Conservation (phyloP, 2,888 invertebrate genomes). For the Electrophaes corylata region DNA sequence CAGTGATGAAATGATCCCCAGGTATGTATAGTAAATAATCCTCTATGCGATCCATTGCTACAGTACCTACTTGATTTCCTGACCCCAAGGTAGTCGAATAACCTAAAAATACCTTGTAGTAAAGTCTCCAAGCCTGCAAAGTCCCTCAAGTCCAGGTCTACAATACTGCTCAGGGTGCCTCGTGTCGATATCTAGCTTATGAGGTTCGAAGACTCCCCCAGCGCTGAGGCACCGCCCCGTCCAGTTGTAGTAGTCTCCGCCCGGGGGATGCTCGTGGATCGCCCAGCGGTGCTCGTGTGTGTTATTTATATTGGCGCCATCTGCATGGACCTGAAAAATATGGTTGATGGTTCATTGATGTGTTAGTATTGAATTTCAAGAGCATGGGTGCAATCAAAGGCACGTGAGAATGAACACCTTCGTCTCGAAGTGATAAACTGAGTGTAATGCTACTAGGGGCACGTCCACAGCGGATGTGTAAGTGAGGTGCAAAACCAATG, state of each 20-base stretch:
- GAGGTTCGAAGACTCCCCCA: conserved; percentile 90
- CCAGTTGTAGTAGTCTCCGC: conserved; percentile 96
- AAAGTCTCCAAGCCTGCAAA: conserved; percentile 91
- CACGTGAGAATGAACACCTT: no score
- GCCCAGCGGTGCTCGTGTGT: conserved; percentile 92
- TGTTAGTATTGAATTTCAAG: background rate
- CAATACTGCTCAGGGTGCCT: conserved; percentile 85
- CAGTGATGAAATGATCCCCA: no score
- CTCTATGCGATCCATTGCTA: no score
- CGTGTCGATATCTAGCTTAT: conserved; percentile 86
- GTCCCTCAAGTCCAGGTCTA: conserved; percentile 79
- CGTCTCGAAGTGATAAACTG: no score
- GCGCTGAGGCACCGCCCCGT: conserved; percentile 92
- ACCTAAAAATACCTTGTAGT: conserved; percentile 82
- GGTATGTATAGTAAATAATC: no score
- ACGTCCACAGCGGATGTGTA: no score
- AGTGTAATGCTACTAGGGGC: no score
- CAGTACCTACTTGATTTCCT: no score
- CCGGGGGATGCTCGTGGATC: conserved; percentile 90
- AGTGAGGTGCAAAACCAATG: no score
- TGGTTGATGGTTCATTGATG: background rate
- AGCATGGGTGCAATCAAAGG: no score
- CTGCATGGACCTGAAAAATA: conserved; percentile 89
- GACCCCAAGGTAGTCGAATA: no score
- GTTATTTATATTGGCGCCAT: conserved; percentile 91